These are phyloP conservation scores for Caretta caretta DNA, from an alignment of 2,113 vertebrate species.

Conservation along the genomic window DNA sequence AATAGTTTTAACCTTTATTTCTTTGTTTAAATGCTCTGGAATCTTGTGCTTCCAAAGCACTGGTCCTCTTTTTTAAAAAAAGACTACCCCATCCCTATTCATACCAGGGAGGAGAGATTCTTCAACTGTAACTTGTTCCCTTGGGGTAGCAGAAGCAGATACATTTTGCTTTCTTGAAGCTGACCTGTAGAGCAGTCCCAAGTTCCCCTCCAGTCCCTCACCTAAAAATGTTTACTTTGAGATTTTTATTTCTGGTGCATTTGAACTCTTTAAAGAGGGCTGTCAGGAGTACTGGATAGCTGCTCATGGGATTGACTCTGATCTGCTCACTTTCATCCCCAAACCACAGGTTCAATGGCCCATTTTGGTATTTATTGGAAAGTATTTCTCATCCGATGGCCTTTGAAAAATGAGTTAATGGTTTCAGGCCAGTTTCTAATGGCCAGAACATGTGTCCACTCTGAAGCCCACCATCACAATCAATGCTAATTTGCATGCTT, in stretches of 20 bases:
- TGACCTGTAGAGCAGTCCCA: not conserved
- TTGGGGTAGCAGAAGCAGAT: not conserved
- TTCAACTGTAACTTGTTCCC: not conserved
- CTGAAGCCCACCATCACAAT: not conserved
- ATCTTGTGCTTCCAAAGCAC: not conserved
- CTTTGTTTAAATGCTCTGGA: not conserved
- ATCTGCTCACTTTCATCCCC: not conserved
- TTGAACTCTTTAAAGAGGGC: not conserved
- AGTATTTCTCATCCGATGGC: not conserved
- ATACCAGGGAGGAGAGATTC: accelerated
- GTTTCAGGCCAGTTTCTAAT: not conserved
- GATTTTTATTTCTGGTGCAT: not conserved
- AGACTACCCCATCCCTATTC: not conserved
- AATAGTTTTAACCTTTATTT: not conserved
- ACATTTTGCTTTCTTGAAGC: not conserved
- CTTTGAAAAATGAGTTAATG: not conserved
- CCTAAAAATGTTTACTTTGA: not conserved
- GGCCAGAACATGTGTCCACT: not conserved
- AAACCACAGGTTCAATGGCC: not conserved
- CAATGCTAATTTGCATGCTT: not conserved
- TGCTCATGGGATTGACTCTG: not conserved
- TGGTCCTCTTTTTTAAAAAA: not conserved
- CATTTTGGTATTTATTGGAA: not conserved
- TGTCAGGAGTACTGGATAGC: not conserved
- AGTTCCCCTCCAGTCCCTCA: not conserved